Evolutionary conservation across 2,888 invertebrate species (phyloP).

Genomic region (Pseudeuparius sepicola): DNA sequence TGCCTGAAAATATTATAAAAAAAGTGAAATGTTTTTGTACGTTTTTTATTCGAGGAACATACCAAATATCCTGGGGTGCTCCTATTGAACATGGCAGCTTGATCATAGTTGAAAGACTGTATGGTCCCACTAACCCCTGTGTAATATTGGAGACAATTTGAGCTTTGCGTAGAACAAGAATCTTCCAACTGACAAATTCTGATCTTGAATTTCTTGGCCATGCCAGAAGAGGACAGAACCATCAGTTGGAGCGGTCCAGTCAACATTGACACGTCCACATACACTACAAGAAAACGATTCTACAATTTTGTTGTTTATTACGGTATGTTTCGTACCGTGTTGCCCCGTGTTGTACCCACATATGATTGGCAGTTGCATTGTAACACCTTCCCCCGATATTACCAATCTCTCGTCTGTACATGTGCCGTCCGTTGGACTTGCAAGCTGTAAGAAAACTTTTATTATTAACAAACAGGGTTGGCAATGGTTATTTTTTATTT

Average conservation of each 20-base stretch:
- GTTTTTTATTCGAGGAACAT: conserved; percentile 27
- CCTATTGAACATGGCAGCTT: conserved; percentile 44
- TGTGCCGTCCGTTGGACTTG: conserved; percentile 56
- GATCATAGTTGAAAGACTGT: conserved; percentile 63
- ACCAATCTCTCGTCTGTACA: conserved; percentile 61
- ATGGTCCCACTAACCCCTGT: conserved; percentile 49
- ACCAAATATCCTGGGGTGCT: conserved; percentile 54
- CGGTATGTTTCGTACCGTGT: conserved; percentile 45
- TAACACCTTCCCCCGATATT: conserved; percentile 59
- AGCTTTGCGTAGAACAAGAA: conserved; percentile 36
- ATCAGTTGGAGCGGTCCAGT: conserved; percentile 55
- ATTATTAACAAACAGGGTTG: too few relatives aligned
- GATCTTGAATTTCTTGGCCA: conserved; percentile 51
- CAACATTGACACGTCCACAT: conserved; percentile 56
- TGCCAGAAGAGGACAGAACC: conserved; percentile 48
- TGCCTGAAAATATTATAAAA: too few relatives aligned
- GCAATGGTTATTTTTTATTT: too few relatives aligned
- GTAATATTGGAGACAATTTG: conserved; percentile 54
- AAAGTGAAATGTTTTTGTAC: too few relatives aligned
- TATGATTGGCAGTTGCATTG: conserved; percentile 56
- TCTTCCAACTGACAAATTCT: conserved; percentile 47
- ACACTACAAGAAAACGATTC: conserved; percentile 43
- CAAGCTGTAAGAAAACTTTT: conserved; percentile 48
- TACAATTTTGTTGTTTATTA: conserved; percentile 1
- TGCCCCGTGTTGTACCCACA: conserved; percentile 71